Conservation (phyloP, 2,113 vertebrate genomes). For the Cephalopholis sonnerati region DNA sequence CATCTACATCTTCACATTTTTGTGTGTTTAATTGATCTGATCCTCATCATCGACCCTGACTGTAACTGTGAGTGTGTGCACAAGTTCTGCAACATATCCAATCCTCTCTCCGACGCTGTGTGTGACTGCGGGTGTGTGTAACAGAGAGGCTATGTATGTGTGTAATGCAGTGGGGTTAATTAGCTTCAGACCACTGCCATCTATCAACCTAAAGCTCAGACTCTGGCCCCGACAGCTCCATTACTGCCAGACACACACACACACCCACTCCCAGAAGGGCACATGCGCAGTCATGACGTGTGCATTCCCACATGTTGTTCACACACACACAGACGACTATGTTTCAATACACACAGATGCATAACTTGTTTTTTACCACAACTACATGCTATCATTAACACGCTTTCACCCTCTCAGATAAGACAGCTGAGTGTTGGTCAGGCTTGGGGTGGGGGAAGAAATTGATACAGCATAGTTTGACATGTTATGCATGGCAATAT, state of each 20-base stretch:
- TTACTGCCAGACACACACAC: slow-evolving; percentile 66
- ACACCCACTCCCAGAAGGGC: slow-evolving; percentile 25
- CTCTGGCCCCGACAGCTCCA: slow-evolving; percentile 73
- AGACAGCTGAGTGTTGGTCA: not conserved
- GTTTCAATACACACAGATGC: not conserved
- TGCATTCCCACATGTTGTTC: slow-evolving; percentile 1
- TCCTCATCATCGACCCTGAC: slow-evolving; percentile 3
- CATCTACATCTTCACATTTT: too few relatives aligned
- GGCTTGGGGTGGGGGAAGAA: not conserved
- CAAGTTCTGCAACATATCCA: not conserved
- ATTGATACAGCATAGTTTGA: too few relatives aligned
- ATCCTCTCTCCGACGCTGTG: slow-evolving; percentile 2
- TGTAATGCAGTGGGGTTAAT: slow-evolving; percentile 78
- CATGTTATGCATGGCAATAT: too few relatives aligned
- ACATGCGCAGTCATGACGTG: slow-evolving; percentile 1
- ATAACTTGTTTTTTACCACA: not conserved
- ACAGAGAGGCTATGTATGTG: slow-evolving; percentile 37
- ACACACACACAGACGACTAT: slow-evolving; percentile 1
- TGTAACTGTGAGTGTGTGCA: not conserved
- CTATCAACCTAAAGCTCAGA: slow-evolving; percentile 79
- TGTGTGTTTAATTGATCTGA: slow-evolving; percentile 11
- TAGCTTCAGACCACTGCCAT: slow-evolving; percentile 77
- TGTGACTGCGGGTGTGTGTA: slow-evolving; percentile 22
- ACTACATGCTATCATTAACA: not conserved
- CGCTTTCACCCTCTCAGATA: not conserved